Evolutionary conservation across 2,113 vertebrate species (phyloP), one percentile per base, ranked within the genome.

Genomic region (Tonatia bakeri): DNA sequence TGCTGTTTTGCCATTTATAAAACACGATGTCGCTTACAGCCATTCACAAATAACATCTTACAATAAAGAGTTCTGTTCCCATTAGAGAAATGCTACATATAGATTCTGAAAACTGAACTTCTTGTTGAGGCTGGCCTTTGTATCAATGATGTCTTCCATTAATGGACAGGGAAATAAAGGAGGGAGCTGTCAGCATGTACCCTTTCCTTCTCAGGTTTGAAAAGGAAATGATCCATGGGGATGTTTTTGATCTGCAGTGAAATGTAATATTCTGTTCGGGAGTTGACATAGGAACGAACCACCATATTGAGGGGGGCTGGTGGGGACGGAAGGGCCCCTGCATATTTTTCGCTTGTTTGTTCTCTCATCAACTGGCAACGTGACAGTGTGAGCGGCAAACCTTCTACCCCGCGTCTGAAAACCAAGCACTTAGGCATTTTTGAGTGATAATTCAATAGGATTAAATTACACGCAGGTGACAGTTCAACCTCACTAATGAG

Each of bases 361-460:
- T 54, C 94, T 96, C 96, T 97, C 93, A 96, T 97, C 97, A 97
- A 80, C 97, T 96, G 94, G 79, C 36, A 89, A n/a, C 13, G 16
- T 98, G 98, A 98, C 97, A 97, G 87, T 82, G 88, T 97, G 96
- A 67, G 82, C 96, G 98, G 98, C 98, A 98, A 98, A 98, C 93
- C 98, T 98, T 97, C 96, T 98, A 98, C 96, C 96, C 93, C 95
- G 92, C 80, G 31, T 94, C 95, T 97, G 98, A 99, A 99, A 98
- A 97, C 94, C 75, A 89, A 97, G 97, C 98, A 98, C 98, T 98
- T 97, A 88, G 95, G 97, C 80, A 91, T 97, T 98, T 99, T 98
- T 98, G 98, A 98, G 98, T 98, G 98, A 99, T 99, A 99, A 99
- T 98, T 99, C 98, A 98, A 97, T 97, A 97, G 98, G 98, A 98